Evolutionary conservation across 2,888 invertebrate genomes (phyloP).

Genomic region (Dryobota labecula): DNA sequence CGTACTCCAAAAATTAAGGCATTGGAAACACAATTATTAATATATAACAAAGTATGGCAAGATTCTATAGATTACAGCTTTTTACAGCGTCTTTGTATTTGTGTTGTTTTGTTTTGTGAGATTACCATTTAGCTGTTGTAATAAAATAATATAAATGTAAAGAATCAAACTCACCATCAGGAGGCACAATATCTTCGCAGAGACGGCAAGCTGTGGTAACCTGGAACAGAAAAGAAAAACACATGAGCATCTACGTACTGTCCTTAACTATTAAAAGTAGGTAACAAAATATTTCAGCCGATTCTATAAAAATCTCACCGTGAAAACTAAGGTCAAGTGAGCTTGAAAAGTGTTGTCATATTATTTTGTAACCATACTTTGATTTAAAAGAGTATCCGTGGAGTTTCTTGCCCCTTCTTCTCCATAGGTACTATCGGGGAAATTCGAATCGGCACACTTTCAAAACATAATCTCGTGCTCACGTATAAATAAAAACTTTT

Average conservation of each 20-base stretch:
- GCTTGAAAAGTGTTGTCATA: too few relatives aligned
- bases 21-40: not conserved
- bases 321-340: too few relatives aligned
- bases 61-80: not conserved
- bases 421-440: too few relatives aligned
- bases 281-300: not conserved
- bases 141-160: not conserved
- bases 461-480: too few relatives aligned
- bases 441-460: too few relatives aligned
- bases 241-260: constrained; percentile 15
- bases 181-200: constrained; percentile 97
- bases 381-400: too few relatives aligned
- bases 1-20: not conserved
- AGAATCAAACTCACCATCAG: constrained; percentile 93
- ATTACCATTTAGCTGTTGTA: too few relatives aligned
- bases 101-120: too few relatives aligned
- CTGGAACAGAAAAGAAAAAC: constrained; percentile 89
- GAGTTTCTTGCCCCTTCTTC: too few relatives aligned
- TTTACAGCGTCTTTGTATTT: not conserved
- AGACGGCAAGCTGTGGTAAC: constrained; percentile 97
- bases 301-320: too few relatives aligned
- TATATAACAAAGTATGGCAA: not conserved
- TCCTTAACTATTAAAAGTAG: not conserved
- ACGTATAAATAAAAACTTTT: too few relatives aligned
- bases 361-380: too few relatives aligned